Percentiles rank a stretch among this genome's conserved stretches.
phyloP scores from a whole-genome alignment of 2,113 vertebrate species.

The Gnathonemus longibarbis region DNA sequence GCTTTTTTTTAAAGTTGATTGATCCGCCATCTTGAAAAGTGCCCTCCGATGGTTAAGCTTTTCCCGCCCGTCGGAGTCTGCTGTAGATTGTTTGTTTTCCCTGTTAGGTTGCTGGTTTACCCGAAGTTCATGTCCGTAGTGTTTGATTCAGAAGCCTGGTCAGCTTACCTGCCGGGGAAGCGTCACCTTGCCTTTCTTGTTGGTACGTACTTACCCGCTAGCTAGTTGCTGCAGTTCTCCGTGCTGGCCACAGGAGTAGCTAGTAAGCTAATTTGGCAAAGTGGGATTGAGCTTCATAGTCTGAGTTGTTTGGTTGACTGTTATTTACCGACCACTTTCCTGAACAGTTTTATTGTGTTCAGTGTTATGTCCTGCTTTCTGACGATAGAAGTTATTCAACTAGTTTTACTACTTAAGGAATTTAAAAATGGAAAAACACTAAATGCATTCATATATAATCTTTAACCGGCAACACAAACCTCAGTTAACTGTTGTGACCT shows the following conservation, averaged over 20 bases:
- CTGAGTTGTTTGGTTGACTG: neutral
- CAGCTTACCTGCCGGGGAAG: conserved; percentile 50
- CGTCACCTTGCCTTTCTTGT: conserved; percentile 43
- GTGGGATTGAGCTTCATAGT: neutral
- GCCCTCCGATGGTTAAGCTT: conserved; percentile 49
- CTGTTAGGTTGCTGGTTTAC: conserved; percentile 7
- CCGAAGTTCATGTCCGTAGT: conserved; percentile 26
- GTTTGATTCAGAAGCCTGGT: conserved; percentile 34
- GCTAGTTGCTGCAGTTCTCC: conserved; percentile 42
- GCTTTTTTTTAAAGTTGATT: conserved; percentile 57
- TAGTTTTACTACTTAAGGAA: neutral
- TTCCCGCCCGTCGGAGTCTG: conserved; percentile 60
- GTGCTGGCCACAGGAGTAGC: conserved; percentile 39
- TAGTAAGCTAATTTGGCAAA: conserved; percentile 22
- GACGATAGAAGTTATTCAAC: neutral
- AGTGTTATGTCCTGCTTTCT: neutral
- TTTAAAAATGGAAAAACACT: neutral
- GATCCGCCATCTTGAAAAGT: conserved; percentile 72
- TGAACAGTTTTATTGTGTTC: neutral
- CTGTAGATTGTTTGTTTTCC: conserved; percentile 53
- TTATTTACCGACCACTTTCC: neutral
- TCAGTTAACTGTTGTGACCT: neutral
- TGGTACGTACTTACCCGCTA: conserved; percentile 52
- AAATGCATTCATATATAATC: neutral
- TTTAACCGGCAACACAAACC: neutral